phyloP scores from a whole-genome alignment of 2,888 invertebrate genomes.

The Eurytoma adleriae region DNA sequence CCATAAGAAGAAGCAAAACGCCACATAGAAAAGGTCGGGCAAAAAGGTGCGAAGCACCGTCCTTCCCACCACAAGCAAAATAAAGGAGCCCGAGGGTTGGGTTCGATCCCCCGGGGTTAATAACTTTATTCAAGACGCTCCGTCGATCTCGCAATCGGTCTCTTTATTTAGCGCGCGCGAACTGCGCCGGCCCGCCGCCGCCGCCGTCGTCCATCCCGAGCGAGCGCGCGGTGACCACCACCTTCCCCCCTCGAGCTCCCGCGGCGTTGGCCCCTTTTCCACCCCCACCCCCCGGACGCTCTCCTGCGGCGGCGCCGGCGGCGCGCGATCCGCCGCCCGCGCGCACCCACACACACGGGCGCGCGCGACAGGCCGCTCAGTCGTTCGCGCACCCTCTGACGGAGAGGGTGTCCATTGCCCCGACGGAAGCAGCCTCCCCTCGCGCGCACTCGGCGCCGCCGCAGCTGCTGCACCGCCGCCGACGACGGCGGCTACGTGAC shows the following conservation, averaged over 20 bases:
- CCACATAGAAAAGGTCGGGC: no score
- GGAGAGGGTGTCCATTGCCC: slow-evolving; percentile 67
- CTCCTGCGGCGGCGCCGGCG: slow-evolving; percentile 37
- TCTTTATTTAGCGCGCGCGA: background rate
- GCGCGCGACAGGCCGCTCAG: slow-evolving; percentile 66
- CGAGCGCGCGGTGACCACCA: slow-evolving; percentile 23
- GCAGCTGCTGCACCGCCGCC: slow-evolving; percentile 4
- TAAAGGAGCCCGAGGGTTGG: no score
- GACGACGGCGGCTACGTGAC: slow-evolving; percentile 51
- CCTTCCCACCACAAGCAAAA: no score
- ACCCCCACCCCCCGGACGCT: slow-evolving; percentile 1
- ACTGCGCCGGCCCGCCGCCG: background rate
- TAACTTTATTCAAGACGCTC: slow-evolving; percentile 50
- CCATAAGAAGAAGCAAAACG: no score
- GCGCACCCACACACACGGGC: slow-evolving; percentile 61
- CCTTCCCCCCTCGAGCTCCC: slow-evolving; percentile 42
- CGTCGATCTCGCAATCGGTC: slow-evolving; percentile 24
- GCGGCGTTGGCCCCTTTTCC: slow-evolving; percentile 37
- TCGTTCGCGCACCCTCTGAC: slow-evolving; percentile 74
- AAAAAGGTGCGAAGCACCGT: no score
- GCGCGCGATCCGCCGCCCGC: slow-evolving; percentile 69
- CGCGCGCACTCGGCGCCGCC: slow-evolving; percentile 35
- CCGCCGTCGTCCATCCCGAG: slow-evolving; percentile 19
- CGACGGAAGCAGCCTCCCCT: background rate
- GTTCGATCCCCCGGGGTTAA: slow-evolving; percentile 37